A percentile compares a stretch with the other conserved stretches of the same genome.
Conservation (phyloP, 2,113 vertebrate genomes). For the Spilogale gracilis region DNA sequence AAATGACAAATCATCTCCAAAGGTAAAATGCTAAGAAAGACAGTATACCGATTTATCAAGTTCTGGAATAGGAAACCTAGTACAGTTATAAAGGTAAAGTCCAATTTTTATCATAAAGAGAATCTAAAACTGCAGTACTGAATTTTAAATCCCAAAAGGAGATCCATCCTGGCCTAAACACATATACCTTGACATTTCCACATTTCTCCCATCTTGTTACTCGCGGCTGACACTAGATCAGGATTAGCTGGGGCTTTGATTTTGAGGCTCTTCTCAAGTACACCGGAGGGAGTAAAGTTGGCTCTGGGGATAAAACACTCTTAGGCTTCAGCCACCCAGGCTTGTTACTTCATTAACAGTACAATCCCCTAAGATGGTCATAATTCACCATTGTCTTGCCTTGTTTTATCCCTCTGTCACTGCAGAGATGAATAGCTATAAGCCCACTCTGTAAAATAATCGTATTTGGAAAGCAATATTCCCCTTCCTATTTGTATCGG, state of each 20-base stretch:
- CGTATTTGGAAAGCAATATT: background rate
- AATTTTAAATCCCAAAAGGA: background rate
- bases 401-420: background rate
- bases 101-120: background rate
- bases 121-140: background rate
- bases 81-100: background rate
- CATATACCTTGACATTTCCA: background rate
- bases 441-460: background rate
- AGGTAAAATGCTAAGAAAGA: constrained; percentile 21
- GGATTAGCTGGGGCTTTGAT: background rate
- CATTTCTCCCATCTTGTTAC: background rate
- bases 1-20: background rate
- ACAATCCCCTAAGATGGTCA: background rate
- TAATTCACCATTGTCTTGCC: background rate
- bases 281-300: background rate
- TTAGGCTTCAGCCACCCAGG: background rate
- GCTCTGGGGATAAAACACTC: background rate
- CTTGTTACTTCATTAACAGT: background rate
- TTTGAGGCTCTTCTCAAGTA: background rate
- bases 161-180: background rate
- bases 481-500: background rate
- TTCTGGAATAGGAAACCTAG: background rate
- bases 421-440: background rate
- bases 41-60: background rate
- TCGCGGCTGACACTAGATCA: background rate